phyloP scores from a whole-genome alignment of 2,888 invertebrate species.

The Drosophila borborema region DNA sequence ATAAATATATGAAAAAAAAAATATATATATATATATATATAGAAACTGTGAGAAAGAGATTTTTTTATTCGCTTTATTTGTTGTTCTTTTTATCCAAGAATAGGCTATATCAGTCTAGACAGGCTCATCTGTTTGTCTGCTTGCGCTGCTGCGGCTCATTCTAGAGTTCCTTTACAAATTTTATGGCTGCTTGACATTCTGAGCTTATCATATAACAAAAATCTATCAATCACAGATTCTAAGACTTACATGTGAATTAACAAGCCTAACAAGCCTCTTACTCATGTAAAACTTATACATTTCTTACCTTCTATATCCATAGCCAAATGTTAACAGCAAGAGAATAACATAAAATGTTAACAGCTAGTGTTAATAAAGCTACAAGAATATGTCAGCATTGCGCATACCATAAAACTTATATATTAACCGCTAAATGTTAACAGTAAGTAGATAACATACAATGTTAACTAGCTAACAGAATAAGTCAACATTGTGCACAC shows the following conservation, averaged over 20 bases:
- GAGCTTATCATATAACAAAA: not conserved
- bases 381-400: not conserved
- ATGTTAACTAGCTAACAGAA: not conserved
- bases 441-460: not conserved
- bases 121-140: not conserved
- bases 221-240: not conserved
- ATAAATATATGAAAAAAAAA: not conserved
- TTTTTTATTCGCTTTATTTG: too few species aligned
- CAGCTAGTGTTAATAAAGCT: not conserved
- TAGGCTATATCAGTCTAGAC: not conserved
- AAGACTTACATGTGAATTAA: not conserved
- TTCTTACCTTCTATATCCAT: too few species aligned
- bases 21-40: not conserved
- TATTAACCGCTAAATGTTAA: too few species aligned
- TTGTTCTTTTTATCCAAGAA: too few species aligned
- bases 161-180: not conserved
- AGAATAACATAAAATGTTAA: too few species aligned
- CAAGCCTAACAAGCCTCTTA: too few species aligned
- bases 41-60: not conserved
- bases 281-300: too few species aligned
- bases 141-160: not conserved
- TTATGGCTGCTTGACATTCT: not conserved
- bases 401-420: not conserved
- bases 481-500: not conserved
- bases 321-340: too few species aligned